Base-by-base conservation (phyloP, 2,888 invertebrate genomes). In the Sussaba pulchella region DNA sequence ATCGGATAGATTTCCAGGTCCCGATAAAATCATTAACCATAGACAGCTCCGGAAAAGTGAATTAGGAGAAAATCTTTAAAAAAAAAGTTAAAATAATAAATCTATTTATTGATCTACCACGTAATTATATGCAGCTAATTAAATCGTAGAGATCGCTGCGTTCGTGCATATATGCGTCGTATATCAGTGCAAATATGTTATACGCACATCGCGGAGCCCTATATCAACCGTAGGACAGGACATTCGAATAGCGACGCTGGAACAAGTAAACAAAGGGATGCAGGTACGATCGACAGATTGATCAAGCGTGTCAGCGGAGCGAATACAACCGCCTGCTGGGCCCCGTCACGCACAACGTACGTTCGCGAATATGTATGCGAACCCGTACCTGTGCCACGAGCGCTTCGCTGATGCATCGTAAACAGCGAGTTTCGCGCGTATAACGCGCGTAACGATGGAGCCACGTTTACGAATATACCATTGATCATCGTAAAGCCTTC, bases 241-340 rank as follows among this genome's bases (percentile, higher is more conserved):
- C 75, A 78, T 85, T 85, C 83, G 82, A 84, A 70, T 70, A 84
- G 80, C 78, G 74, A 59, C 82, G 82, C 83, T 79, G 75, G 80
- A 79, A 61, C 73, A 63, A 78, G 81, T 78, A 74, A 74, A 81
- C 81, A 81, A 81, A 73, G 81, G 77, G 50, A 59, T 61, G 78
- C 50, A 78, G 71, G 82, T 63, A 64, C 73, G 72, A 71, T 81
- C 81, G 74, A 81, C 77, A 78, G 75, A 76, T 78, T 67, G 80
- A 75, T 80, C 73, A 72, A 80, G 80, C 80, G 72, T 74, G 63
- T 69, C 79, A 72, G 67, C 70, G 63, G 75, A 72, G 72, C 71
- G 69, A 59, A 64, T 77, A 66, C 74, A 72, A 69, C 78, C 72
- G 81, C 70, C 77, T 45, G 70, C 66, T 71, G 77, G 73, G 70